These are phyloP conservation scores for Ctenodactylus gundi DNA, from an alignment of 2,113 vertebrate genomes.

Conservation along the genomic window DNA sequence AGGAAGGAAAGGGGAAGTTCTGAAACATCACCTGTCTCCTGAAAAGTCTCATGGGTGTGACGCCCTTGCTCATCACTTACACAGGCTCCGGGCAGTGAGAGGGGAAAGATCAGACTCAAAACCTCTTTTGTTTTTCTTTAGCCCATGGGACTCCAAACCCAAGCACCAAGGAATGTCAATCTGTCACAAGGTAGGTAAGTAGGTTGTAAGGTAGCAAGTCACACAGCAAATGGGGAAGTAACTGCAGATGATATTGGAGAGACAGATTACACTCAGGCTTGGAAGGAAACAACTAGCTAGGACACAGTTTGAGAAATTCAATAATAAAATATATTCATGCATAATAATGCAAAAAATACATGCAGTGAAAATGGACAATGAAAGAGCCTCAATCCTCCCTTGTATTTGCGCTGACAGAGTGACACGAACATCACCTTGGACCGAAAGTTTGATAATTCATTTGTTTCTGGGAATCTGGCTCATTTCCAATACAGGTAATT, in stretches of 20 bases:
- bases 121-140: no score
- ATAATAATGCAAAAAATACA: not conserved
- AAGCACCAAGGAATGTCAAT: no score
- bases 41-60: not conserved
- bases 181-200: no score
- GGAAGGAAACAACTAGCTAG: not conserved
- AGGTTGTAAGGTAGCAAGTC: no score
- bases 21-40: not conserved
- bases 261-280: not conserved
- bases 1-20: not conserved
- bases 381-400: not conserved
- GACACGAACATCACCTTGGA: not conserved
- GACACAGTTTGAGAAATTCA: not conserved
- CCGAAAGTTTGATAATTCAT: not conserved
- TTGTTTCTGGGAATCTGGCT: not conserved
- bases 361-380: not conserved
- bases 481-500: not conserved
- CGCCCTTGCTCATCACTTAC: not conserved
- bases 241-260: not conserved
- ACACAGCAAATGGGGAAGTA: not conserved
- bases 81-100: not conserved
- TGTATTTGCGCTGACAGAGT: not conserved
- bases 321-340: not conserved
- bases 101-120: conserved; percentile 18
- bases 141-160: no score